A percentile compares a stretch with the other conserved stretches of the same genome.
phyloP scores from a whole-genome alignment of 2,888 invertebrate genomes.

The Pharmacophagus antenor region DNA sequence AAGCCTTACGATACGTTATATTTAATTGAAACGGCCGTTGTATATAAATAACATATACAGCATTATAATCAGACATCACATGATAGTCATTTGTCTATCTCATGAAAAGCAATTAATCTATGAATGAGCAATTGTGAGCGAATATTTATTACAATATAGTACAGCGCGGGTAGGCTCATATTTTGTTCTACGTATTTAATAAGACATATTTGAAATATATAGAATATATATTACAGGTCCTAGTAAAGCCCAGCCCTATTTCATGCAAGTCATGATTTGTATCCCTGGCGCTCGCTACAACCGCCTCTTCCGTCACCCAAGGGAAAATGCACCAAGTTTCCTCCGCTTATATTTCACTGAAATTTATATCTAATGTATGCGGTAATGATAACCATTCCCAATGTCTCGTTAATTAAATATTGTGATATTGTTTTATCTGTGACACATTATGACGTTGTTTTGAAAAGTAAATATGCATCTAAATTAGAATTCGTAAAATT shows the following conservation, averaged over 20 bases:
- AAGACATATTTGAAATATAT: not conserved
- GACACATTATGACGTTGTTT: constrained; percentile 7
- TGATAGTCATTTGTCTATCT: not conserved
- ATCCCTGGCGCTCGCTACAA: not conserved
- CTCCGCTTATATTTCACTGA: too few species aligned
- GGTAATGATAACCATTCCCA: constrained; percentile 4
- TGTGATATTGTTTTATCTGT: constrained; percentile 10
- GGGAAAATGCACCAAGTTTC: not conserved
- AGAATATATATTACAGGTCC: not conserved
- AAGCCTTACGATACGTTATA: not conserved
- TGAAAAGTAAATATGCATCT: constrained; percentile 11
- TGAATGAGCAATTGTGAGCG: not conserved
- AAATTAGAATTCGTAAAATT: not conserved
- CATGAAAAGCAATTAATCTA: not conserved
- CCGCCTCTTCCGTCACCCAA: not conserved
- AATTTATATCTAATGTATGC: not conserved
- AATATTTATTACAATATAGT: not conserved
- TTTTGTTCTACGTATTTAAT: too few species aligned
- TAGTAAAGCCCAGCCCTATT: too few species aligned
- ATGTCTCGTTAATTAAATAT: constrained; percentile 19
- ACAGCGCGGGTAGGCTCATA: not conserved
- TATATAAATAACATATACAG: not conserved
- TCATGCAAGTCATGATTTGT: not conserved
- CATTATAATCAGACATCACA: not conserved
- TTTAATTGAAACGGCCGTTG: not conserved